phyloP scores from a whole-genome alignment of 2,797 vertebrate genomes.

The Brachyrhaphis roseni region DNA sequence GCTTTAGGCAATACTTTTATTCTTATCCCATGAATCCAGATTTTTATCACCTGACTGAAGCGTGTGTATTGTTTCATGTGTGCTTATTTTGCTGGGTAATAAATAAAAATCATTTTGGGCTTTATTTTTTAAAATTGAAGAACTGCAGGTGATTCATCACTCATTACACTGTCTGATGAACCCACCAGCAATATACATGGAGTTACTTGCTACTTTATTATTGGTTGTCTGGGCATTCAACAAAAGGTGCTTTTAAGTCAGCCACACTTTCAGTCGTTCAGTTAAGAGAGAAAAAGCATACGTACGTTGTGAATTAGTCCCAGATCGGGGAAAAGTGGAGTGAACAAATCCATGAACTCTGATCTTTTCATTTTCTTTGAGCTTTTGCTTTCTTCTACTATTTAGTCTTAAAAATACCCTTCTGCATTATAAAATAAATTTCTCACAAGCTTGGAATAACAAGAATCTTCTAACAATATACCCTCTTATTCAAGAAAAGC shows the following conservation, averaged over 20 bases:
- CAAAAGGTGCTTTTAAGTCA: neutral
- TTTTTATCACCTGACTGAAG: slow-evolving; percentile 30
- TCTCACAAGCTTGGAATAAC: neutral
- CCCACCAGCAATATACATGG: neutral
- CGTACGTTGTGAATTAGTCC: slow-evolving; percentile 18
- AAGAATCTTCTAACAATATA: neutral
- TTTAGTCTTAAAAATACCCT: neutral
- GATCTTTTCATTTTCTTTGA: neutral
- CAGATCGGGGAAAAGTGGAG: neutral
- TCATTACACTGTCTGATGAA: slow-evolving; percentile 6
- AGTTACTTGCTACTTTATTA: slow-evolving; percentile 6
- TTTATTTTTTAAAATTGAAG: neutral
- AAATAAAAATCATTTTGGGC: slow-evolving; percentile 6
- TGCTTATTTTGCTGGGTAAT: slow-evolving; percentile 1
- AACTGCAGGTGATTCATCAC: neutral
- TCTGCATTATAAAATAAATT: neutral
- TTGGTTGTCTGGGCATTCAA: neutral
- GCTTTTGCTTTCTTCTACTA: neutral
- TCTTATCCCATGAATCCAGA: slow-evolving; percentile 30
- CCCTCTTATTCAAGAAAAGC: neutral
- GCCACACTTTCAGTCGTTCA: neutral
- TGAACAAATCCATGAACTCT: neutral
- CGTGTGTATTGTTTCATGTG: slow-evolving; percentile 4
- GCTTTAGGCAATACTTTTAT: slow-evolving; percentile 17
- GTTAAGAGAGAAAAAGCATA: neutral